Base-by-base conservation (phyloP, 2,888 invertebrate species). In the Entomobrya multifasciata region DNA sequence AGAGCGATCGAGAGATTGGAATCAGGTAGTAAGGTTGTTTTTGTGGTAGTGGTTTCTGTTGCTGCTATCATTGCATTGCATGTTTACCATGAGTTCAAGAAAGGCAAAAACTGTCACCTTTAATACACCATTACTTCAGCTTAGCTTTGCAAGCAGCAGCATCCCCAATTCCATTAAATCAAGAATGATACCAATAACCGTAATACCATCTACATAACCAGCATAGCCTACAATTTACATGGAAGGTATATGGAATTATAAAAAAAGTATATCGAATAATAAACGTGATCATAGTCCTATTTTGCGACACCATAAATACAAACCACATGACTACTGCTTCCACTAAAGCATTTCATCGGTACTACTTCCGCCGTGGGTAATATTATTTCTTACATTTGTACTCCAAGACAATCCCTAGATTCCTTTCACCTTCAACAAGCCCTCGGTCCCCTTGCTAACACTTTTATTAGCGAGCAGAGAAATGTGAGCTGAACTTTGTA, bases 171-270 rank as follows among this genome's bases (percentile, higher is more conserved):
- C 47, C 70, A 70, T 70, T 70, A 70, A 70, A 70, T 70, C 70
- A 70, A 70, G 70, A 70, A 70, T 70, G 70, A 70, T 70, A 47
- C 47, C 70, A 70, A 70, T 70, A 70, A 70, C 70, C 70, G 25
- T 70, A 47, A 70, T 25, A 70, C 47, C 25, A 3, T 11, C 30
- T 62, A n/a, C 44, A 11, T 22, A 67, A 3, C 13, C 20, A n/a
- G n/a, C n/a, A n/a, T n/a, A 67, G 44, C 15, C 20, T 13, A 17
- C 41, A 30, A 30, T 55, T 6, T 55, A 17, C 8, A 17, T 13
- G 8, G 6, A 55, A 55, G 52, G n/a, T n/a, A n/a, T n/a, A n/a
- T n/a, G n/a, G n/a, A n/a, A n/a, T n/a, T n/a, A n/a, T n/a, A n/a
- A n/a, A n/a, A n/a, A n/a, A n/a, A n/a, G n/a, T n/a, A n/a, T n/a